Base-by-base conservation (phyloP, 1,140 invertebrate species). In the Bombus balteatus region DNA sequence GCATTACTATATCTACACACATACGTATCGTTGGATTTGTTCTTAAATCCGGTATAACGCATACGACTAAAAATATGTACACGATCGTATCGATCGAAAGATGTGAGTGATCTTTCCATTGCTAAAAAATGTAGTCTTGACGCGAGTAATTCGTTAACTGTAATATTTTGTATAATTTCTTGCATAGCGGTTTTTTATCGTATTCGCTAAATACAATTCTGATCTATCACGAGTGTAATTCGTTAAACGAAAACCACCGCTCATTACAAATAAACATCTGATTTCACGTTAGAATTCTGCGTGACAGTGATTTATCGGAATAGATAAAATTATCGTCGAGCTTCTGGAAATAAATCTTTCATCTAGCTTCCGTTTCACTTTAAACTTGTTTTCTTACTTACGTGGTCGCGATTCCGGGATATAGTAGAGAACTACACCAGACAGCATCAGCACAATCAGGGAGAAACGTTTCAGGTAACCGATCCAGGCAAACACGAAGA, bases 361-460 rank as follows among this genome's bases (percentile, higher is more conserved):
- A 18, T 47, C 47, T 6, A 47, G 47, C 47, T 73, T 12, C 28
- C 39, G 15, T 43, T 73, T 34, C 72, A 22, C n/a, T 22, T 70
- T 53, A 53, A 53, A 53, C 53, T 22, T 65, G 34, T 6, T 65
- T 34, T 68, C 57, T 53, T 83, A 92, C 89, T 93, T 83, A 94
- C 93, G 87, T 68, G 83, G 87, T 79, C 93, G 91, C 53, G 93
- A 91, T 76, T 92, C 85, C 15, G 92, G 92, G 53, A 93, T 74
- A 65, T 92, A 93, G 83, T 93, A 92, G 10, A 93, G 79, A 59
- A 92, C 47, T 28, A 92, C 72, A 13, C 77, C 81, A n/a, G 68
- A 88, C 18, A 92, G 22, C 75, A 92, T 88, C 65, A 92, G 79
- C 32, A 70, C 74, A 32, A 89, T 88, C 65, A 92, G n/a, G 41